A percentile compares a stretch with the other conserved stretches of the same genome.
Evolutionary conservation across 2,113 vertebrate species (phyloP).

Genomic region (Peucedramus taeniatus): DNA sequence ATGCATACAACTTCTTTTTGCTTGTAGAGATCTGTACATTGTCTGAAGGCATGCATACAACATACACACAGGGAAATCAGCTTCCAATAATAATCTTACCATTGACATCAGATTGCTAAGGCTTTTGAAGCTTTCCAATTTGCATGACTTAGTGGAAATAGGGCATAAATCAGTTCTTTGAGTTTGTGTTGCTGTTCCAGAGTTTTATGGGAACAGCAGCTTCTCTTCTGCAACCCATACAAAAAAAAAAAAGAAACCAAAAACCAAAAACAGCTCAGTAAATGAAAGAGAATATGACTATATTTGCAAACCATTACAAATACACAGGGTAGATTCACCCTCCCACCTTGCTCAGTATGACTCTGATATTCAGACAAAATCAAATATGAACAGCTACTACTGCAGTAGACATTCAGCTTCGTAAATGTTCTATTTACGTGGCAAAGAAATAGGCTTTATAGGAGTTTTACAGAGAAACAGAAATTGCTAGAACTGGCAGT

Average conservation of each 20-base stretch:
- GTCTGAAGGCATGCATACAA: neutral
- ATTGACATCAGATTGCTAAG: neutral
- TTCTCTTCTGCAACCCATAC: neutral
- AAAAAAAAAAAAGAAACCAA: neutral
- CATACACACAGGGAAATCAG: neutral
- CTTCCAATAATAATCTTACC: neutral
- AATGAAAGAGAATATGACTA: neutral
- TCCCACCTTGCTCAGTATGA: neutral
- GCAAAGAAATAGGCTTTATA: neutral
- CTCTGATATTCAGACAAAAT: neutral
- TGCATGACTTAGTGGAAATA: neutral
- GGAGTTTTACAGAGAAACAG: neutral
- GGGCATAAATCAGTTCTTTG: neutral
- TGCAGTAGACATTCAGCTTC: neutral
- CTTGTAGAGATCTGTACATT: neutral
- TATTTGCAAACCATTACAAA: neutral
- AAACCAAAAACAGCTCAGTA: neutral
- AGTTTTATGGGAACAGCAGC: neutral
- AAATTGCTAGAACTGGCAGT: neutral
- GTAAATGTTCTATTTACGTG: neutral
- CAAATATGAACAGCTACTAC: neutral
- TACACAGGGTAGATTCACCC: neutral
- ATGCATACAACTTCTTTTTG: neutral
- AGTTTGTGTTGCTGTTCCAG: neutral
- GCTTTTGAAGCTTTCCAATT: conserved; percentile 14